These are phyloP conservation scores for Phalacrocorax pelagicus DNA, from an alignment of 2,113 vertebrate genomes.

Conservation along the genomic window DNA sequence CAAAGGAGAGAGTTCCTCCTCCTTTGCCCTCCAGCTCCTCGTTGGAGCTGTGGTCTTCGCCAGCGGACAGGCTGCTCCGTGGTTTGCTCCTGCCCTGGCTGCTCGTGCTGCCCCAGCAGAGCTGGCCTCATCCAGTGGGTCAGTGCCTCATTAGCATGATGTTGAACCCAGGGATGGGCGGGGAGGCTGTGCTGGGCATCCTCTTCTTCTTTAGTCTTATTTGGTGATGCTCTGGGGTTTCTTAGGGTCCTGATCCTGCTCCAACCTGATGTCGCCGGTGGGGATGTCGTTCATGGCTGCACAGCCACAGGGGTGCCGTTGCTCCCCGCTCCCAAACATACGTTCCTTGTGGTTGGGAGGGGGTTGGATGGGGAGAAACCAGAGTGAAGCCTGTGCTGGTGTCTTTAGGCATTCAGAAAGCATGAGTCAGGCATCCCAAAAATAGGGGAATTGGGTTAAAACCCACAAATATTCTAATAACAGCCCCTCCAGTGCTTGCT, in stretches of 20 bases:
- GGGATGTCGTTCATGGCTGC: neutral
- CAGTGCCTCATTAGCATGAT: fast-evolving
- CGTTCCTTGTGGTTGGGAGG: fast-evolving
- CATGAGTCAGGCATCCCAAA: neutral
- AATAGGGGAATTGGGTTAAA: neutral
- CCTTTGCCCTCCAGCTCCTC: neutral
- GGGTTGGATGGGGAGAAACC: neutral
- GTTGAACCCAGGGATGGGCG: neutral
- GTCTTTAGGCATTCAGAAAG: neutral
- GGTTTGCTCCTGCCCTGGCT: neutral
- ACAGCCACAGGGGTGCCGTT: neutral
- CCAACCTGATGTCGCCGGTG: neutral
- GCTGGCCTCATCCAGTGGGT: neutral
- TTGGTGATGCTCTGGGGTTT: neutral
- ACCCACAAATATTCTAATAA: neutral
- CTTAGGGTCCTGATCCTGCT: neutral
- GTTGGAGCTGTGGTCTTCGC: neutral
- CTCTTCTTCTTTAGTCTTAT: neutral
- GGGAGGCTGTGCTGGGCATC: fast-evolving
- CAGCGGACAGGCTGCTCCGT: neutral
- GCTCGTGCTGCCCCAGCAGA: neutral
- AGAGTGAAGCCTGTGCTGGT: neutral
- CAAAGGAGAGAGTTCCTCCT: neutral
- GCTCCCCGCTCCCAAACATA: neutral
- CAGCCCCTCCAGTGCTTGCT: neutral